phyloP scores from a whole-genome alignment of 2,888 invertebrate species.

The Morpho achilles region DNA sequence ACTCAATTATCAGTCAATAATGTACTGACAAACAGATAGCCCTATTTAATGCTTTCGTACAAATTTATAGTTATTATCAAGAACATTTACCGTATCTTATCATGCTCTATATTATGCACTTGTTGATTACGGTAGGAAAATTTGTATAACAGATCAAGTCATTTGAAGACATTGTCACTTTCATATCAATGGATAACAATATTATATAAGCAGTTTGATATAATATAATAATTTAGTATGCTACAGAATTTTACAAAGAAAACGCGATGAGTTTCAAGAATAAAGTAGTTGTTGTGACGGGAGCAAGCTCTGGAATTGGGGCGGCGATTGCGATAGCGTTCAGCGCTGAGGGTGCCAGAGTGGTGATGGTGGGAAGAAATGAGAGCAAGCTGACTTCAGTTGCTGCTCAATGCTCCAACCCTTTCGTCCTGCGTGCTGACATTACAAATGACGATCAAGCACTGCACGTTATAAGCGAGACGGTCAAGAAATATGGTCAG shows the following conservation, averaged over 20 bases:
- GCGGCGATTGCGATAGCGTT: conserved; percentile 34
- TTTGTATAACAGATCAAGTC: too few relatives aligned
- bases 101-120: too few relatives aligned
- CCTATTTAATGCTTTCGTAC: too few relatives aligned
- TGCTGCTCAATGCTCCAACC: conserved; percentile 18
- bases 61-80: too few relatives aligned
- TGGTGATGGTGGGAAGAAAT: conserved; percentile 32
- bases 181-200: too few relatives aligned
- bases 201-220: too few relatives aligned
- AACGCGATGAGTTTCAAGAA: conserved; percentile 31
- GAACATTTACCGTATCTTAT: too few relatives aligned
- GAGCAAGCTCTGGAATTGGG: conserved; percentile 38
- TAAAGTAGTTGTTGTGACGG: conserved; percentile 37
- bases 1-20: too few relatives aligned
- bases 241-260: neutral
- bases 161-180: too few relatives aligned
- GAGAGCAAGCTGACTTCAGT: conserved; percentile 25
- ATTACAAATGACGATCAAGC: conserved; percentile 31
- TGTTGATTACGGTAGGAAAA: too few relatives aligned
- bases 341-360: conserved; percentile 31
- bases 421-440: conserved; percentile 31
- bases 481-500: conserved; percentile 30
- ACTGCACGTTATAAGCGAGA: conserved; percentile 27
- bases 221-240: neutral
- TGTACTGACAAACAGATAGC: too few relatives aligned